Percentiles rank a stretch among this genome's conserved stretches.
These are phyloP conservation scores for Pangasius mekongensis DNA, from an alignment of 2,797 vertebrate species.

Conservation along the genomic window DNA sequence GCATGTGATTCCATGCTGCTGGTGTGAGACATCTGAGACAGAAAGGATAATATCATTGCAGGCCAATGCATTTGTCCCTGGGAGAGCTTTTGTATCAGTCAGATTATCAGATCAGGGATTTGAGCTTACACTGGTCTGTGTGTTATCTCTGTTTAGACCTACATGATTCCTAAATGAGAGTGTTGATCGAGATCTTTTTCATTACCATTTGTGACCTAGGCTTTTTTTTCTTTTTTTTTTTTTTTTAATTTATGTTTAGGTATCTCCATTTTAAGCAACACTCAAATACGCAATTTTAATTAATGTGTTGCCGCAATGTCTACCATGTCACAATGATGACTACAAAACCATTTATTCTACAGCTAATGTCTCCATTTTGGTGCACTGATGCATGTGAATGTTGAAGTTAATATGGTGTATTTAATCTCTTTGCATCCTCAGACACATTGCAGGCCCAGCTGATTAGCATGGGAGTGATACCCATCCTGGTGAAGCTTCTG, in stretches of 20 bases:
- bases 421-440: conserved; percentile 62
- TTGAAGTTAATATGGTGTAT: neutral
- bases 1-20: neutral
- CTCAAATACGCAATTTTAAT: neutral
- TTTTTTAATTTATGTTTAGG: neutral
- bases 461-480: conserved; percentile 97
- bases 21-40: neutral
- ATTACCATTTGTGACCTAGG: neutral
- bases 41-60: neutral
- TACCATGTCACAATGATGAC: conserved; percentile 1
- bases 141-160: conserved; percentile 8
- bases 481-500: conserved; percentile 94
- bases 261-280: conserved; percentile 12
- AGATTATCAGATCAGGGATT: neutral
- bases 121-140: neutral
- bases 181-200: conserved; percentile 8
- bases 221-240: neutral
- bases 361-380: neutral
- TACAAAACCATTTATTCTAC: neutral
- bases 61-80: neutral
- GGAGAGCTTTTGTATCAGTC: conserved; percentile 1
- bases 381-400: conserved; percentile 18
- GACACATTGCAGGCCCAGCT: conserved; percentile 97
- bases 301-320: neutral
- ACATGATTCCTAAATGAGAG: neutral